phyloP scores from a whole-genome alignment of 2,113 vertebrate genomes.

The Lynx canadensis region DNA sequence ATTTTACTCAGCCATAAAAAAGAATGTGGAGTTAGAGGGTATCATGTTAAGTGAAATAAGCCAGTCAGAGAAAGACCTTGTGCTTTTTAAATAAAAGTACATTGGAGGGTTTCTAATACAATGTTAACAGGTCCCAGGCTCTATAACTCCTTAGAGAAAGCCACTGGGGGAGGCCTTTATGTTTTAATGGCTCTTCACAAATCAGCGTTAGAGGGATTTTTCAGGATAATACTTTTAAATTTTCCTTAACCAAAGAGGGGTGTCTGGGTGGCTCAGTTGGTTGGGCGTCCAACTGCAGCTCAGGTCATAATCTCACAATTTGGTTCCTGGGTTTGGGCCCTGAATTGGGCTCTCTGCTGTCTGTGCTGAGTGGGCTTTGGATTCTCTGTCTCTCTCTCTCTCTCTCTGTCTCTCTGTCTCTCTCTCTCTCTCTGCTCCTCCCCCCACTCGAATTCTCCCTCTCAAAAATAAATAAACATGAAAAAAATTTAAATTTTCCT shows the following conservation, averaged over 20 bases:
- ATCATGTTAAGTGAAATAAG: background rate
- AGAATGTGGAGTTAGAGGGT: background rate
- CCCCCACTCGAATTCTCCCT: no score
- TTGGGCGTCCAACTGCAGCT: no score
- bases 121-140: background rate
- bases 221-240: background rate
- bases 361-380: no score
- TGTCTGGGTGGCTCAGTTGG: no score
- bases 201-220: background rate
- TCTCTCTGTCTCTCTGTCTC: rapidly evolving
- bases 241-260: background rate
- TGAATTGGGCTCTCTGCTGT: no score
- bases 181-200: background rate
- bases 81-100: background rate
- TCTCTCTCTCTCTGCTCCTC: no score
- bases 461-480: background rate
- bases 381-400: no score
- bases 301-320: no score
- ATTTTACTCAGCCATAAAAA: background rate
- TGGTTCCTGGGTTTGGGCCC: no score
- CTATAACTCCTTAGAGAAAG: background rate
- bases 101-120: background rate
- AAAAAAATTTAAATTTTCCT: background rate
- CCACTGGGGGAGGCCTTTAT: background rate
- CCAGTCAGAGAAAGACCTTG: background rate